Evolutionary conservation across 2,888 invertebrate genomes (phyloP).

Genomic region (Sepiola atlantica): DNA sequence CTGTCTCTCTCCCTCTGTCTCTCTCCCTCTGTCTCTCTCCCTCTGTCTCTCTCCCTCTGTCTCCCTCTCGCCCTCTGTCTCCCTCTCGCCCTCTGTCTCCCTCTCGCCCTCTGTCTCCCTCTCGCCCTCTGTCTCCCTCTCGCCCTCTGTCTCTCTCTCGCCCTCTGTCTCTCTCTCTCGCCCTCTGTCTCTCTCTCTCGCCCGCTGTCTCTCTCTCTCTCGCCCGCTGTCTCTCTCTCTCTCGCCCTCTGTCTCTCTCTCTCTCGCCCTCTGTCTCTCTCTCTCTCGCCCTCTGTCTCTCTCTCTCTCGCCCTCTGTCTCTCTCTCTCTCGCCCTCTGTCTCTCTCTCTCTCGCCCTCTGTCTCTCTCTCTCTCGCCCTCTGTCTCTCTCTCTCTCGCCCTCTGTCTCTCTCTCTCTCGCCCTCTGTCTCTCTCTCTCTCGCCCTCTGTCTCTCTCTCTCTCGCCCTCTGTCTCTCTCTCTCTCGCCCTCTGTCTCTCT

Average conservation of each 20-base stretch:
- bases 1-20: background rate
- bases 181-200: background rate
- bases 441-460: too few species aligned
- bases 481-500: too few species aligned
- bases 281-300: background rate
- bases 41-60: background rate
- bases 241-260: background rate
- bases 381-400: too few species aligned
- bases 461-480: too few species aligned
- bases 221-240: background rate
- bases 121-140: background rate
- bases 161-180: background rate
- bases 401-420: too few species aligned
- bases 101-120: background rate
- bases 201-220: background rate
- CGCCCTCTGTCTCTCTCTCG: background rate
- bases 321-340: too few species aligned
- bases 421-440: too few species aligned
- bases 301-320: too few species aligned
- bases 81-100: background rate
- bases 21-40: background rate
- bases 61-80: background rate
- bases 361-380: too few species aligned
- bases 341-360: too few species aligned
- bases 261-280: background rate